Conservation (phyloP, 2,888 invertebrate species). For the Hypomecis atomaria region DNA sequence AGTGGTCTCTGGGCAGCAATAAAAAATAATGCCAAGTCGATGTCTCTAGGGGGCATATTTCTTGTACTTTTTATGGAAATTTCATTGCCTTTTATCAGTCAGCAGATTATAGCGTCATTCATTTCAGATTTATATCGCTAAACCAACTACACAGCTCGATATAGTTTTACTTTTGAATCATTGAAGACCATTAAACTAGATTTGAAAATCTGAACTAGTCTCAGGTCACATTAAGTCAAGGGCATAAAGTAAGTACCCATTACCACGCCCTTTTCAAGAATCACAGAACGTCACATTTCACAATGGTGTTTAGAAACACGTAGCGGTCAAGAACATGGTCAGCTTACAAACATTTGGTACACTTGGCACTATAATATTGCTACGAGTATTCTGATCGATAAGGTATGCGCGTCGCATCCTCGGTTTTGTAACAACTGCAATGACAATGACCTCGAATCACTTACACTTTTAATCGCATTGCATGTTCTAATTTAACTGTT, state of each 20-base stretch:
- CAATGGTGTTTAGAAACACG: slow-evolving; percentile 33
- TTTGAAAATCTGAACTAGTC: too few relatives aligned
- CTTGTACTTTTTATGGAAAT: too few relatives aligned
- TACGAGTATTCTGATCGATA: slow-evolving; percentile 4
- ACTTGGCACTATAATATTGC: not conserved
- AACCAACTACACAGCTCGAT: too few relatives aligned
- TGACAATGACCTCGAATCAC: slow-evolving; percentile 28
- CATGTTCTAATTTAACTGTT: not conserved
- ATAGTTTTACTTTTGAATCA: too few relatives aligned
- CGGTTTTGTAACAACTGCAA: slow-evolving; percentile 35
- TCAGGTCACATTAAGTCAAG: slow-evolving; percentile 1
- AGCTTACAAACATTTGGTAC: slow-evolving; percentile 31
- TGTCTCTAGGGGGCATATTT: too few relatives aligned
- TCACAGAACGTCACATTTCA: slow-evolving; percentile 5
- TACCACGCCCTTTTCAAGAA: slow-evolving; percentile 8
- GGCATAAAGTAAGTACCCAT: not conserved
- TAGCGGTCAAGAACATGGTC: slow-evolving; percentile 41
- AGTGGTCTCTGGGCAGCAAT: too few relatives aligned
- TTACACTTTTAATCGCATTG: slow-evolving; percentile 10
- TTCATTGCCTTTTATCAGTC: too few relatives aligned
- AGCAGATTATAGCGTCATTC: too few relatives aligned
- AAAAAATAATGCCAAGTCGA: too few relatives aligned
- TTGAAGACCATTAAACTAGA: too few relatives aligned
- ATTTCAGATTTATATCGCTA: too few relatives aligned
- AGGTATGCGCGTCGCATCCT: slow-evolving; percentile 33